Percentiles rank a stretch among this genome's conserved stretches.
Evolutionary conservation across 64 coral and sea anemone genomes (phyloP).

Genomic region (Montipora sp.): DNA sequence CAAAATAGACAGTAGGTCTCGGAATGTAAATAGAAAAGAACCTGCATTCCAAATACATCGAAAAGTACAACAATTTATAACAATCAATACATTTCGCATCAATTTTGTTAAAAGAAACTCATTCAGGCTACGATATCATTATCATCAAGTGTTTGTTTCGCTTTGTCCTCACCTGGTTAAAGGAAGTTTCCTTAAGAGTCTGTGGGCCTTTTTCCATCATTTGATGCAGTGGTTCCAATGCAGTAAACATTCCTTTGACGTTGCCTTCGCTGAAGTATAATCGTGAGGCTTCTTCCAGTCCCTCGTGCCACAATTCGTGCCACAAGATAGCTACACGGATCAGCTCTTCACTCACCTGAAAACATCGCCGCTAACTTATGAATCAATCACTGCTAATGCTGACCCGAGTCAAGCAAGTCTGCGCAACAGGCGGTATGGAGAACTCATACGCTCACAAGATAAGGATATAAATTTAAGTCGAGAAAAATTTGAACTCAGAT

Average conservation of each 20-base stretch:
- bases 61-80: neutral
- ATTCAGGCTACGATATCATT: too few relatives aligned
- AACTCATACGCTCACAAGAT: too few relatives aligned
- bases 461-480: too few relatives aligned
- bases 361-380: neutral
- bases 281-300: slow-evolving; percentile 92
- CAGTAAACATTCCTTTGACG: slow-evolving; percentile 97
- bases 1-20: too few relatives aligned
- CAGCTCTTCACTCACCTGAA: slow-evolving; percentile 94
- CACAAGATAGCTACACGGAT: slow-evolving; percentile 98
- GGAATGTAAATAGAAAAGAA: too few relatives aligned
- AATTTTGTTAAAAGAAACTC: too few relatives aligned
- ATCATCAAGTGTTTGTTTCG: too few relatives aligned
- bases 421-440: neutral
- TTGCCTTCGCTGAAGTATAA: slow-evolving; percentile 97
- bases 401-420: neutral
- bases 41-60: neutral
- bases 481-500: too few relatives aligned
- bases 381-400: neutral
- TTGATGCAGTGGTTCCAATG: slow-evolving; percentile 88
- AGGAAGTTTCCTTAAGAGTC: slow-evolving; percentile 96
- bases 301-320: slow-evolving; percentile 98
- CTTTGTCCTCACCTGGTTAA: slow-evolving; percentile 76
- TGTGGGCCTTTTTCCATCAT: slow-evolving; percentile 99
- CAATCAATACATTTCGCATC: too few relatives aligned